A percentile compares a stretch with the other conserved stretches of the same genome.
Conservation (phyloP, 1,140 invertebrate genomes). For the Drosophila hydei region DNA sequence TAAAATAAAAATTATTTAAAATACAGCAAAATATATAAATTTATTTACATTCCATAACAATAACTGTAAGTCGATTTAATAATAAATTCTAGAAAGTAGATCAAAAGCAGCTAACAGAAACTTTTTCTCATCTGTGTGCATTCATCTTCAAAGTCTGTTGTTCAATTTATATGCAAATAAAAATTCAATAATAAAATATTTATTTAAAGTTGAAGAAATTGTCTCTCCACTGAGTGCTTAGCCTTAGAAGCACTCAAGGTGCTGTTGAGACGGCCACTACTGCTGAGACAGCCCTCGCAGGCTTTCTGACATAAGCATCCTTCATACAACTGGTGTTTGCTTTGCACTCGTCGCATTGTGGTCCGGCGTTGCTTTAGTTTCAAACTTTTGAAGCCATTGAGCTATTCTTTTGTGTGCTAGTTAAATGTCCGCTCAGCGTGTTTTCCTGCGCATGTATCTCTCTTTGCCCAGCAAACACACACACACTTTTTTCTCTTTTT, state of each 20-base stretch:
- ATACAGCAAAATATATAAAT: too few species aligned
- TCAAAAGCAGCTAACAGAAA: too few species aligned
- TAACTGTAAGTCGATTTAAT: too few species aligned
- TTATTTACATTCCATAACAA: too few species aligned
- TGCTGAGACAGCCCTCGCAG: slow-evolving; percentile 59
- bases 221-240: neutral
- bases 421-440: slow-evolving; percentile 33
- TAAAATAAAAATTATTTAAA: too few species aligned
- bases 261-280: slow-evolving; percentile 13
- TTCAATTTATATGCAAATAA: slow-evolving; percentile 2
- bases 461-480: slow-evolving; percentile 30
- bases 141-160: neutral
- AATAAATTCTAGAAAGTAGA: too few species aligned
- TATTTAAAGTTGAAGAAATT: slow-evolving; percentile 12
- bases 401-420: slow-evolving; percentile 68
- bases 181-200: slow-evolving; percentile 11
- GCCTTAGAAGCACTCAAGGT: slow-evolving; percentile 8
- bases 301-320: slow-evolving; percentile 45
- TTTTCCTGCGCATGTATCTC: slow-evolving; percentile 22
- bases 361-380: slow-evolving; percentile 33
- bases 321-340: slow-evolving; percentile 64
- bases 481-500: slow-evolving; percentile 51
- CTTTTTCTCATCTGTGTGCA: neutral
- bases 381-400: slow-evolving; percentile 69
- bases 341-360: slow-evolving; percentile 60